Base-by-base conservation (phyloP, 2,113 vertebrate species). In the Hoplias malabaricus region DNA sequence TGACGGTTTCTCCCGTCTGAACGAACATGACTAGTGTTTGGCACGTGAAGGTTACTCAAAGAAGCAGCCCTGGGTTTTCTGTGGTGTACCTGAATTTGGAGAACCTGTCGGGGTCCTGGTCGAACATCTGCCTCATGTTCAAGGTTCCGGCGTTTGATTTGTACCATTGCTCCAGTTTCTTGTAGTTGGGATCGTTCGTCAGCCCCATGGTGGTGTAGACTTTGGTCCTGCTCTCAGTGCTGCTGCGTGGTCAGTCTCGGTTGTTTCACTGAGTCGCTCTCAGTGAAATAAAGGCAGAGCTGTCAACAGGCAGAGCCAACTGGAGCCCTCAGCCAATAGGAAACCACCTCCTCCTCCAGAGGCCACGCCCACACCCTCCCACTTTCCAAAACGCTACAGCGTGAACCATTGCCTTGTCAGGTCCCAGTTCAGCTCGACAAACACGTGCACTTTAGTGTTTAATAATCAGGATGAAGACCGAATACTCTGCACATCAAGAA, bases 71-170 rank as follows among this genome's bases (percentile, higher is more conserved):
- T 2, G 33, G 9, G 6, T 27, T 83, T 85, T n/a, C n/a, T n/a
- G n/a, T n/a, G n/a, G n/a, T n/a, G n/a, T 87, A 98, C 96, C 95
- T 98, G 90, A 97, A 89, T 59, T 90, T 94, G 78, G 78, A 89
- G 92, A 97, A 98, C 38, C 96, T 92, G 4, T 94, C 93, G 80
- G 90, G 90, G 76, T 98, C 94, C 7, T 80, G 75, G 2, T 95
- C 92, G 82, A 98, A 98, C 86, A 98, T 92, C 75, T 91, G 81
- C 84, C 96, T 93, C 88, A 98, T 85, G 83, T 94, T 95, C 78
- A 98, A 92, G 54, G 87, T 88, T 57, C 91, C 77, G 31, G 87
- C 86, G 56, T 95, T 91, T 69, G 91, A 89, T 38, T 87, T 90
- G 87, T 96, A 90, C 96, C 95, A 97, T 3, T 96, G 85, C 84